Conservation (phyloP, 2,888 invertebrate genomes). For the Campoplex capitator region DNA sequence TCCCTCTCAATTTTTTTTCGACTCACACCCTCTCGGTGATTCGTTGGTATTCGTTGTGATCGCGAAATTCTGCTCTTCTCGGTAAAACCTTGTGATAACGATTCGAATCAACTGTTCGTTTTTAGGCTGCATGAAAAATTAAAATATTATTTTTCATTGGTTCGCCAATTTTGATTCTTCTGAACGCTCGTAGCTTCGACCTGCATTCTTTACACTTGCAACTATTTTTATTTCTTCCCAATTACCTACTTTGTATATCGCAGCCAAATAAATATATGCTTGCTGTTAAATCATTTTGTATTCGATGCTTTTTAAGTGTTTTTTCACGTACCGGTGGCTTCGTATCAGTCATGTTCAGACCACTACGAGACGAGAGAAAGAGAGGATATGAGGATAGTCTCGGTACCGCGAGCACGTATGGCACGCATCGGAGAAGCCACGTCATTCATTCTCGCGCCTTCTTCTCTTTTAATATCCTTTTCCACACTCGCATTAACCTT, state of each 20-base stretch:
- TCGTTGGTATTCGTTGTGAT: conserved; percentile 62
- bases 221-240: not conserved
- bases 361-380: conserved; percentile 43
- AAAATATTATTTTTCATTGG: too few species aligned
- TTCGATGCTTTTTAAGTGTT: conserved; percentile 12
- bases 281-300: not conserved
- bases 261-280: not conserved
- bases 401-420: conserved; percentile 50
- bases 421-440: conserved; percentile 31
- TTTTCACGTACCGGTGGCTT: conserved; percentile 4
- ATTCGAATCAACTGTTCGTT: not conserved
- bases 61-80: conserved; percentile 57
- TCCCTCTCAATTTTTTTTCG: conserved; percentile 32
- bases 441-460: conserved; percentile 44
- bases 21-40: conserved; percentile 33
- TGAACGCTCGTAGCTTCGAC: not conserved
- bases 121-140: not conserved
- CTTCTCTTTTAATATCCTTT: conserved; percentile 2
- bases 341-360: conserved; percentile 7
- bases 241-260: not conserved
- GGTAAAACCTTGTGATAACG: not conserved
- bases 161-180: not conserved
- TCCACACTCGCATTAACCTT: not conserved
- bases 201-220: not conserved
- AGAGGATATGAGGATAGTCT: conserved; percentile 54